Conservation (phyloP, 2,888 invertebrate genomes). For the Charanyca ferruginea region DNA sequence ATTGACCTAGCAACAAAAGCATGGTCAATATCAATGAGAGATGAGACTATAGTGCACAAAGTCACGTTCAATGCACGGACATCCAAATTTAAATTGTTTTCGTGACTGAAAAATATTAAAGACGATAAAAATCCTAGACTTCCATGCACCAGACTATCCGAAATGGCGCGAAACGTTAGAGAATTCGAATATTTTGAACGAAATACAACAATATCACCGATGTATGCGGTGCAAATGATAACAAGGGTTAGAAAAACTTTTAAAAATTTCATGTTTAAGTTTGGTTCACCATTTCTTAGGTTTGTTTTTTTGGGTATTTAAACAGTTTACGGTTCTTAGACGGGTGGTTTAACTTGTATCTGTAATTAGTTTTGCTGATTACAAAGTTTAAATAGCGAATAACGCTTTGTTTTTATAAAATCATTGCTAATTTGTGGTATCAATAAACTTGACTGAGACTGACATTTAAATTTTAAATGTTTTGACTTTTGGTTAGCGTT, state of each 20-base stretch:
- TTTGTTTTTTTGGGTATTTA: background rate
- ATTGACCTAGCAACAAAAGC: slow-evolving; percentile 83
- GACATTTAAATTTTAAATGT: slow-evolving; percentile 42
- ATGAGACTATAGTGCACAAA: slow-evolving; percentile 80
- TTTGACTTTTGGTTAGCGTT: slow-evolving; percentile 45
- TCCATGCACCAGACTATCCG: slow-evolving; percentile 80
- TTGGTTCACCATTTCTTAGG: slow-evolving; percentile 24
- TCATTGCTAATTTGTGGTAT: background rate
- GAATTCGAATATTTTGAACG: slow-evolving; percentile 79
- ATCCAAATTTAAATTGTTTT: slow-evolving; percentile 66
- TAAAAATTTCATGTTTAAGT: slow-evolving; percentile 72
- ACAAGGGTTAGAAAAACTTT: slow-evolving; percentile 72
- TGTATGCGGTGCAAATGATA: slow-evolving; percentile 71
- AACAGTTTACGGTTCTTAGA: slow-evolving; percentile 6
- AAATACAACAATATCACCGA: slow-evolving; percentile 84
- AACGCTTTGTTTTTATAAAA: slow-evolving; percentile 7
- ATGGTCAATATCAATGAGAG: slow-evolving; percentile 84
- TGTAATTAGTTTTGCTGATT: slow-evolving; percentile 9
- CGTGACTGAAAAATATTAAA: slow-evolving; percentile 78
- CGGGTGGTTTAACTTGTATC: background rate
- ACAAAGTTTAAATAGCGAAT: slow-evolving; percentile 27
- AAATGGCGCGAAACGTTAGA: slow-evolving; percentile 75
- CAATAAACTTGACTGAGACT: slow-evolving; percentile 22
- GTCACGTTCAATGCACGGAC: slow-evolving; percentile 71
- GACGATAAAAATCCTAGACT: slow-evolving; percentile 79